Evolutionary conservation across 2,888 invertebrate genomes (phyloP).

Genomic region (Ornithoptera priamus): DNA sequence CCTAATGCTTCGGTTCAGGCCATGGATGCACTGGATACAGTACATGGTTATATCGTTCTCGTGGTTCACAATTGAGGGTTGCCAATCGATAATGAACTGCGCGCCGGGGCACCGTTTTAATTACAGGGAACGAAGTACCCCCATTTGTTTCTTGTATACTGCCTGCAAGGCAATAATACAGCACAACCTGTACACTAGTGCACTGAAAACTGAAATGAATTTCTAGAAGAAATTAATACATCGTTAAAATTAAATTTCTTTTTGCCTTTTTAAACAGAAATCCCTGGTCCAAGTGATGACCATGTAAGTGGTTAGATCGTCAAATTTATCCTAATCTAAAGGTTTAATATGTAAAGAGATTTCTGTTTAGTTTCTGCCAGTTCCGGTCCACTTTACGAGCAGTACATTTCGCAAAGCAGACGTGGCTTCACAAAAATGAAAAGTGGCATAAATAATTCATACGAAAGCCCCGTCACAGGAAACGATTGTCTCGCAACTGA

Average conservation of each 20-base stretch:
- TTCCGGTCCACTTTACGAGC: too few relatives aligned
- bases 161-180: background rate
- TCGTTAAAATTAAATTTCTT: too few relatives aligned
- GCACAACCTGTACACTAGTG: background rate
- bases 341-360: too few relatives aligned
- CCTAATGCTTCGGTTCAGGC: too few relatives aligned
- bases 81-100: background rate
- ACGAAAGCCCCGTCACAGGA: background rate
- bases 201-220: too few relatives aligned
- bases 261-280: too few relatives aligned
- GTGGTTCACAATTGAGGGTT: background rate
- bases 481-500: background rate
- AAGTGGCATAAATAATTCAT: background rate
- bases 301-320: too few relatives aligned
- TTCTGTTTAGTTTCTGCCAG: too few relatives aligned
- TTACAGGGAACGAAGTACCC: constrained; percentile 1
- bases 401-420: background rate
- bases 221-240: too few relatives aligned
- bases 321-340: too few relatives aligned
- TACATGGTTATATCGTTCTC: background rate
- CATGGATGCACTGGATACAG: too few relatives aligned
- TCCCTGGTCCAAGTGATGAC: too few relatives aligned
- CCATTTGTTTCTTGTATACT: background rate
- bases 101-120: background rate
- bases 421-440: background rate